Evolutionary conservation across 1,140 invertebrate genomes (phyloP), one percentile per base, ranked within the genome.

Genomic region (Piezodorus guildinii): DNA sequence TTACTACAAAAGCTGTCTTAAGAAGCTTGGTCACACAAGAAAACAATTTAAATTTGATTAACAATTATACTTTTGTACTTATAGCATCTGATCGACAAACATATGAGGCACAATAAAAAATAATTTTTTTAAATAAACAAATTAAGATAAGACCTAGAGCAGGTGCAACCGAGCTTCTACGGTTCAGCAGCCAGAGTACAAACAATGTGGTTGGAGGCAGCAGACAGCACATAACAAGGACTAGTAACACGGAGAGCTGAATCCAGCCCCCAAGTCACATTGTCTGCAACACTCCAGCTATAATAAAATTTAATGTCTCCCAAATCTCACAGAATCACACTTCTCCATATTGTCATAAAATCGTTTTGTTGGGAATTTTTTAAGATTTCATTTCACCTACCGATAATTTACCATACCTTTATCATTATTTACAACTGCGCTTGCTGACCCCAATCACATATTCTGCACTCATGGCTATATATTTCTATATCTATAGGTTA

Each of bases 121-220:
- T 56, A 45, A 58, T 16, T 63, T 23, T n/a, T 59, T 14, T 44
- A 64, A 60, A 30, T 39, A 63, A 66, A 58, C 34, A 62, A 54
- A 27, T 25, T 6, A 45, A 60, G 64, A 64, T 65, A 45, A 60
- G 64, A 64, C 63, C 62, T 39, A 67, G 67, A 23, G 27, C 39
- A n/a, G 51, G 49, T 62, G 46, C 19, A 62, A 52, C 46, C 62
- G 43, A 62, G 62, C 62, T 62, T 44, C 64, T 56, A 61, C 39
- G 52, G 23, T 56, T 56, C 46, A 19, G 56, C 30, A 67, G 67
- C 67, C 63, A 68, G 70, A 72, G 71, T 72, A 70, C 71, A 72
- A 72, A 72, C 71, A 72, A 72, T 72, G 71, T 72, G 71, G 66
- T 71, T 70, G 69, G 70, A 71, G 71, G 71, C 69, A 60, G 52